Evolutionary conservation across 2,113 vertebrate genomes (phyloP).

Genomic region (Pica pica): DNA sequence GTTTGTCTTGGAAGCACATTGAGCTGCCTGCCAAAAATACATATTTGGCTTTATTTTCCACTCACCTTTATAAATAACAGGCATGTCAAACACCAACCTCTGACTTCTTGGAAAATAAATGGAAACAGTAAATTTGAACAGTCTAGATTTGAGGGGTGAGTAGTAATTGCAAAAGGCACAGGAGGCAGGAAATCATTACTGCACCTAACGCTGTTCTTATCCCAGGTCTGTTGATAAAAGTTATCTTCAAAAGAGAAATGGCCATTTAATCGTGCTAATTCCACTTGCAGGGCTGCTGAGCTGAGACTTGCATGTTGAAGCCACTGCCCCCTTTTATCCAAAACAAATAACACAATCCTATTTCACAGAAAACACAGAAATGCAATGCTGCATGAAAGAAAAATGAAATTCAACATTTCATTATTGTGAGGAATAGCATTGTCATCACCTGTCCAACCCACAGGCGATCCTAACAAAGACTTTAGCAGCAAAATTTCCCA

Average conservation of each 20-base stretch:
- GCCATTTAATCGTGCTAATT: neutral
- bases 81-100: neutral
- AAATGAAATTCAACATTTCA: neutral
- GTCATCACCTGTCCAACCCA: neutral
- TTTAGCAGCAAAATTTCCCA: neutral
- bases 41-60: neutral
- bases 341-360: neutral
- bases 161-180: neutral
- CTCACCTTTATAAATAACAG: neutral
- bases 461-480: neutral
- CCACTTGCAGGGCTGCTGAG: neutral
- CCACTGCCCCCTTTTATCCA: neutral
- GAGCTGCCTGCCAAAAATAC: neutral
- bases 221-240: neutral
- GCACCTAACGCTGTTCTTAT: neutral
- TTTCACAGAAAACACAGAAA: neutral
- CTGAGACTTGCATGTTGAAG: neutral
- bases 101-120: neutral
- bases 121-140: neutral
- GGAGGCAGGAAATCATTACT: neutral
- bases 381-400: neutral
- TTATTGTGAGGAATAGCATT: neutral
- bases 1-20: neutral
- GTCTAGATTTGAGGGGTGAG: neutral
- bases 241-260: neutral